Evolutionary conservation across 2,797 vertebrate species (phyloP).

Genomic region (Lepus oiostolus): DNA sequence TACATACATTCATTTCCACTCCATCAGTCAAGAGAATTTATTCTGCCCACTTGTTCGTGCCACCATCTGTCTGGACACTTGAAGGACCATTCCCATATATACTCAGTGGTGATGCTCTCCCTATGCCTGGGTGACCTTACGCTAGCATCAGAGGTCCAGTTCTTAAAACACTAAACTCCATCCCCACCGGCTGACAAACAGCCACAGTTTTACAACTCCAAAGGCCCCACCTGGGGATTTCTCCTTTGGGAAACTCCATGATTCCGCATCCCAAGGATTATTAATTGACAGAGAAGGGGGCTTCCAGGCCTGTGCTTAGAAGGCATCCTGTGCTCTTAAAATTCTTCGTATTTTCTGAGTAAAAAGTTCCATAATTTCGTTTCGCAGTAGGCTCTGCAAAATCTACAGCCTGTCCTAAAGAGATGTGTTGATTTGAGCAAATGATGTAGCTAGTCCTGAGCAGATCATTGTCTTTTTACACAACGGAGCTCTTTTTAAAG

Average conservation of each 20-base stretch:
- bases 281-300: not conserved
- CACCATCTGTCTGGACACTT: not conserved
- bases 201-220: not conserved
- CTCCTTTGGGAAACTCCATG: not conserved
- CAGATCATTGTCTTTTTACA: not conserved
- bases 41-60: not conserved
- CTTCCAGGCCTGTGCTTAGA: not conserved
- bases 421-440: constrained; percentile 9
- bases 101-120: not conserved
- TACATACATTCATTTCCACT: not conserved
- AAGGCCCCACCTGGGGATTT: not conserved
- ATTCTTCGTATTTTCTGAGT: not conserved
- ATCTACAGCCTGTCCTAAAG: not conserved
- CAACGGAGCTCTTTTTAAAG: not conserved
- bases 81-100: not conserved
- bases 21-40: not conserved
- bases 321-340: not conserved
- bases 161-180: not conserved
- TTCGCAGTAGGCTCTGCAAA: not conserved
- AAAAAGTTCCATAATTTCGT: not conserved
- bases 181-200: not conserved
- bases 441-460: not conserved
- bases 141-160: not conserved
- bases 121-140: not conserved
- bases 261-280: not conserved